phyloP scores from a whole-genome alignment of 2,888 invertebrate species.

The Andrena fulva region DNA sequence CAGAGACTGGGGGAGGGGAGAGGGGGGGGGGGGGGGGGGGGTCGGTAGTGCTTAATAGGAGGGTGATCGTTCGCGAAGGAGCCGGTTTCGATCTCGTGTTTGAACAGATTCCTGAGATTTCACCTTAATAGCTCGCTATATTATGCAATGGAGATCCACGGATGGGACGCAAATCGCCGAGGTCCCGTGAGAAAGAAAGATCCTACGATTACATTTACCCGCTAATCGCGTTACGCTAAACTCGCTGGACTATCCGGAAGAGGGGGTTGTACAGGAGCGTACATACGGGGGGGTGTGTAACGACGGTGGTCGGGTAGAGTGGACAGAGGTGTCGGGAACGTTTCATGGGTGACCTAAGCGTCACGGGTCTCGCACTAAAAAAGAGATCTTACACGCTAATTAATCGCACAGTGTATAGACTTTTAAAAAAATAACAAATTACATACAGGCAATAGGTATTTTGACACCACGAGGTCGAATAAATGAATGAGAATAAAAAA shows the following conservation, averaged over 20 bases:
- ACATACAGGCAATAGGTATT: slow-evolving; percentile 81
- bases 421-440: slow-evolving; percentile 85
- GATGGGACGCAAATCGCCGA: slow-evolving; percentile 20
- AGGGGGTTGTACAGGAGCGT: background rate
- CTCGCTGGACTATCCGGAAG: background rate
- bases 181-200: slow-evolving; percentile 26
- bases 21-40: background rate
- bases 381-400: slow-evolving; percentile 78
- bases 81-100: slow-evolving; percentile 22
- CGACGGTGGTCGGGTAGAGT: slow-evolving; percentile 3
- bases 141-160: slow-evolving; percentile 58
- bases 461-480: slow-evolving; percentile 79
- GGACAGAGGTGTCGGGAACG: slow-evolving; percentile 9
- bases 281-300: background rate
- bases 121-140: slow-evolving; percentile 44
- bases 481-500: slow-evolving; percentile 74
- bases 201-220: slow-evolving; percentile 27
- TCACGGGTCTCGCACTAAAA: slow-evolving; percentile 39
- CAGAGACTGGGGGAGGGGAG: background rate
- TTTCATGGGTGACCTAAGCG: slow-evolving; percentile 30
- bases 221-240: slow-evolving; percentile 34
- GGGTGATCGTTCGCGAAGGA: slow-evolving; percentile 50
- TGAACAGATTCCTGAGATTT: slow-evolving; percentile 63
- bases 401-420: slow-evolving; percentile 83
- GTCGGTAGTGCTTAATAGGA: background rate